A percentile compares a stretch with the other conserved stretches of the same genome.
These are phyloP conservation scores for Mugil cephalus DNA, from an alignment of 2,113 vertebrate species.

Conservation along the genomic window DNA sequence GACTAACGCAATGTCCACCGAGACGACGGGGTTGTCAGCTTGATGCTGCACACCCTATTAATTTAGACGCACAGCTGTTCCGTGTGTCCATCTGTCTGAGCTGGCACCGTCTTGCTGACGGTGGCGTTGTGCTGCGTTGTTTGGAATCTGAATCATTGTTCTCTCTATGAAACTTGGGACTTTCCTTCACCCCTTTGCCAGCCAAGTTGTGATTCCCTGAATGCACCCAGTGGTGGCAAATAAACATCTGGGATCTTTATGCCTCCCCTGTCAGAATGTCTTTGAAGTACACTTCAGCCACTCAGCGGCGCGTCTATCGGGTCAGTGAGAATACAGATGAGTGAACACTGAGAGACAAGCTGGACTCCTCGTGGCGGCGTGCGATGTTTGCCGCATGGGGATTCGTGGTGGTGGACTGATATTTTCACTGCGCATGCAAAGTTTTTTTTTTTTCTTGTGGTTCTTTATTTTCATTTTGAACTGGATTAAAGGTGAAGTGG, in stretches of 20 bases:
- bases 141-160: constrained; percentile 42
- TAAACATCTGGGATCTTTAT: constrained; percentile 46
- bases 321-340: constrained; percentile 31
- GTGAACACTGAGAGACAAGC: constrained; percentile 28
- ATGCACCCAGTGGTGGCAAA: constrained; percentile 28
- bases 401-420: constrained; percentile 26
- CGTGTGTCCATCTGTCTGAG: constrained; percentile 65
- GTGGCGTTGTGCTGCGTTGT: constrained; percentile 10
- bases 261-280: constrained; percentile 38
- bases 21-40: constrained; percentile 52
- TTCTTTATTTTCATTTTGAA: constrained; percentile 3
- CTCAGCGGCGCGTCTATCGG: constrained; percentile 7
- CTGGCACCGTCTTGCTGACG: constrained; percentile 33
- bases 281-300: constrained; percentile 47
- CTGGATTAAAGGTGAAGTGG: neutral
- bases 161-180: constrained; percentile 43
- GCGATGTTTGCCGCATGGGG: constrained; percentile 1
- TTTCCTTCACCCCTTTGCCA: constrained; percentile 31
- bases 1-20: constrained; percentile 45
- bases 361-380: constrained; percentile 20
- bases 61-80: constrained; percentile 67
- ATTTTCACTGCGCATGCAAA: constrained; percentile 28
- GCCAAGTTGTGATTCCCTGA: constrained; percentile 33
- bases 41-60: constrained; percentile 56
- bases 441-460: constrained; percentile 17